These are phyloP conservation scores for Cranoglanis bouderius DNA, from an alignment of 2,113 vertebrate genomes.

Conservation along the genomic window DNA sequence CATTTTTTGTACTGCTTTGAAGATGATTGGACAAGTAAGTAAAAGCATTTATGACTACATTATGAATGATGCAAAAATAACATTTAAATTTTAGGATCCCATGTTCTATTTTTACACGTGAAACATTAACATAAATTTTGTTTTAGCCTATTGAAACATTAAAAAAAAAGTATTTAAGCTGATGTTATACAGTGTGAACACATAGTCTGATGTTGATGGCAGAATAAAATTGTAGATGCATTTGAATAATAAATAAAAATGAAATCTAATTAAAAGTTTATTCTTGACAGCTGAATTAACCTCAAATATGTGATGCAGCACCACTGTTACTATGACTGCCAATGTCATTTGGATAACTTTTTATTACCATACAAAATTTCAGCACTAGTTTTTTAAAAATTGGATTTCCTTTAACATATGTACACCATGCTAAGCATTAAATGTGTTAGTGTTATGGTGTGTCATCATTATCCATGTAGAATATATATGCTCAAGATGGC, in stretches of 20 bases:
- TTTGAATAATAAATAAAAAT: not conserved
- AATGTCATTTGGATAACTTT: not conserved
- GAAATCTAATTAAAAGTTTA: not conserved
- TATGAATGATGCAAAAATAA: not conserved
- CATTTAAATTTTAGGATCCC: not conserved
- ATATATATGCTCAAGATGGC: not conserved
- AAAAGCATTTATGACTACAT: not conserved
- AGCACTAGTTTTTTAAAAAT: not conserved
- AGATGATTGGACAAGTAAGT: slow-evolving; percentile 99
- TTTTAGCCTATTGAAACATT: not conserved
- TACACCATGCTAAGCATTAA: too few species aligned
- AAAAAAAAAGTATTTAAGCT: not conserved
- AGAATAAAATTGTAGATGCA: not conserved
- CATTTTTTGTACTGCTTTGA: slow-evolving; percentile 98
- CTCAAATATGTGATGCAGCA: not conserved
- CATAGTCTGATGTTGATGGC: not conserved
- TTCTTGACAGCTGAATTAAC: not conserved
- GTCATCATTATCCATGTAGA: not conserved
- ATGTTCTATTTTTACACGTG: not conserved
- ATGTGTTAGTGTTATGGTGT: not conserved
- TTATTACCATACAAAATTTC: not conserved
- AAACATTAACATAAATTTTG: not conserved
- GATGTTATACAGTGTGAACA: not conserved
- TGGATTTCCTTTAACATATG: not conserved
- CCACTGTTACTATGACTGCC: not conserved